phyloP scores from a whole-genome alignment of 2,113 vertebrate species.

The Myotis brandtii region DNA sequence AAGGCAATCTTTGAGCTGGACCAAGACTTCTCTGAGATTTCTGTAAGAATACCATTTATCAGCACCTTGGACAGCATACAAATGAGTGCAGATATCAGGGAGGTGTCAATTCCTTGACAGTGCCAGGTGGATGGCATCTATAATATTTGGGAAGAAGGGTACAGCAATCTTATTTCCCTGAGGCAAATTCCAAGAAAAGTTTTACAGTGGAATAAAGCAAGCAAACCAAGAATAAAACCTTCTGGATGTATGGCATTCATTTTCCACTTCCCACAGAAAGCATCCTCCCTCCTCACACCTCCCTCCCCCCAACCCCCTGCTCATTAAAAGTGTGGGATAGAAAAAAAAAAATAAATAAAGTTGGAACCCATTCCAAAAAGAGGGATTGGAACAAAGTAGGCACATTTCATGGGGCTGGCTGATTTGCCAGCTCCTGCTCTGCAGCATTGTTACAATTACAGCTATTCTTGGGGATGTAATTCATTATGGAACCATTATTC shows the following conservation, averaged over 20 bases:
- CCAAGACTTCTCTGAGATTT: neutral
- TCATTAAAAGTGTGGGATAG: constrained; percentile 83
- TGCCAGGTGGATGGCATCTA: neutral
- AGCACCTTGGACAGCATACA: constrained; percentile 49
- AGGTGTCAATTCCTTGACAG: neutral
- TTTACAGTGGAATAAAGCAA: constrained; percentile 78
- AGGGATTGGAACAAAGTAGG: constrained; percentile 82
- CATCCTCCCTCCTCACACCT: no score
- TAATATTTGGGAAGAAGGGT: constrained; percentile 41
- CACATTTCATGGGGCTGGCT: constrained; percentile 75
- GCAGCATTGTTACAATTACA: constrained; percentile 82
- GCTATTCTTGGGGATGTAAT: constrained; percentile 84
- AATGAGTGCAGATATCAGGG: neutral
- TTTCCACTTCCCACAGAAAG: constrained; percentile 79
- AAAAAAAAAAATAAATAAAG: constrained; percentile 81
- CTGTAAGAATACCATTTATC: neutral
- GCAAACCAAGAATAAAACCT: constrained; percentile 80
- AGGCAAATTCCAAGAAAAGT: constrained; percentile 1
- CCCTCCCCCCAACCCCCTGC: neutral
- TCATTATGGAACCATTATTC: constrained; percentile 85
- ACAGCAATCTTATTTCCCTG: neutral
- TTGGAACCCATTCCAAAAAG: constrained; percentile 83
- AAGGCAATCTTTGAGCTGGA: neutral
- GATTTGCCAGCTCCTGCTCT: constrained; percentile 83
- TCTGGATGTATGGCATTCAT: constrained; percentile 72